Evolutionary conservation across 2,888 invertebrate genomes (phyloP).

Genomic region (Eristalis pertinax): DNA sequence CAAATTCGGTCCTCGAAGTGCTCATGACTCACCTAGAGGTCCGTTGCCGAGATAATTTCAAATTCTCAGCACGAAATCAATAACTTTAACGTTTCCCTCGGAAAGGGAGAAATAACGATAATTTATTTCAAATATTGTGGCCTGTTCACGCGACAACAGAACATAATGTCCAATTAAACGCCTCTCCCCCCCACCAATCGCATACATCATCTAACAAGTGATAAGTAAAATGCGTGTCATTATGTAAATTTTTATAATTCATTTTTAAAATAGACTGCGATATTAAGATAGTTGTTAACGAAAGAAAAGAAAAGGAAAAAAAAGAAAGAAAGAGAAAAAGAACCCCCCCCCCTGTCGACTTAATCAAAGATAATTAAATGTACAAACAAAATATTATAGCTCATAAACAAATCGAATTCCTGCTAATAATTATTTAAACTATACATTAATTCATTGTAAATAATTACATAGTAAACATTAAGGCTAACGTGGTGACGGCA

Average conservation of each 20-base stretch:
- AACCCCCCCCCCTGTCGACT: constrained; percentile 37
- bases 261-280: constrained; percentile 49
- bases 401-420: constrained; percentile 23
- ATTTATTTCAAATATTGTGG: background rate
- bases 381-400: constrained; percentile 52
- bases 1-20: background rate
- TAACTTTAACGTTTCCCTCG: background rate
- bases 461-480: constrained; percentile 10
- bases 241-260: constrained; percentile 34
- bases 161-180: background rate
- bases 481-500: background rate
- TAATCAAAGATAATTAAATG: constrained; percentile 60
- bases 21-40: background rate
- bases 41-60: background rate
- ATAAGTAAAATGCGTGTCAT: constrained; percentile 3
- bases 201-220: background rate
- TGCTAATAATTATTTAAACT: constrained; percentile 29
- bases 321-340: background rate
- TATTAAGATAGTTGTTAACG: constrained; percentile 38
- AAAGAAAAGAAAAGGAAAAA: constrained; percentile 4
- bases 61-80: background rate
- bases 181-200: no score
- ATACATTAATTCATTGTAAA: constrained; percentile 34
- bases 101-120: background rate
- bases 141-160: background rate